Evolutionary conservation across 2,888 invertebrate genomes (phyloP).

Genomic region (Gnatocerus cornutus): DNA sequence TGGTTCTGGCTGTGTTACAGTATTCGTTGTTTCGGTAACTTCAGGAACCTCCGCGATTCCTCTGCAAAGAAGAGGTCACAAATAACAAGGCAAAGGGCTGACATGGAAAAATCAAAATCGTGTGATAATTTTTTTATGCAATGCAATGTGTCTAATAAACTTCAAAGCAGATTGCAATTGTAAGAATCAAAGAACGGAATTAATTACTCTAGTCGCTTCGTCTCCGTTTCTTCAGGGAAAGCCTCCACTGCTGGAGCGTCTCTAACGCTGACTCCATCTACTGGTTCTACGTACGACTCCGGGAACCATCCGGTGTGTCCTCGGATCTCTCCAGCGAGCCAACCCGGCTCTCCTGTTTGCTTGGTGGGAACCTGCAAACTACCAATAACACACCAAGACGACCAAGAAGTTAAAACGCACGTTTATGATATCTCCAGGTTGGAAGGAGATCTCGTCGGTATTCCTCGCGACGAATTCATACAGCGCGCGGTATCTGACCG

Average conservation of each 20-base stretch:
- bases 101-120: too few relatives aligned
- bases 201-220: slow-evolving; percentile 72
- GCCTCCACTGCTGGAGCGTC: slow-evolving; percentile 61
- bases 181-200: background rate
- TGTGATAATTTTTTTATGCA: too few relatives aligned
- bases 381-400: background rate
- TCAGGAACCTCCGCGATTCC: slow-evolving; percentile 85
- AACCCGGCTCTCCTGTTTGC: slow-evolving; percentile 96
- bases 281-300: slow-evolving; percentile 92
- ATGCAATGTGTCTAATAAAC: too few relatives aligned
- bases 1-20: slow-evolving; percentile 41
- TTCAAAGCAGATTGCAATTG: too few relatives aligned
- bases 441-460: slow-evolving; percentile 92
- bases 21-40: slow-evolving; percentile 59
- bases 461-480: slow-evolving; percentile 96
- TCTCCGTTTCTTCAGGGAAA: slow-evolving; percentile 59
- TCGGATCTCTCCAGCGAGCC: slow-evolving; percentile 93
- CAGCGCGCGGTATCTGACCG: slow-evolving; percentile 87
- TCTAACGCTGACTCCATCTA: slow-evolving; percentile 72
- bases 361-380: slow-evolving; percentile 82
- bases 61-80: slow-evolving; percentile 68
- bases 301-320: slow-evolving; percentile 98
- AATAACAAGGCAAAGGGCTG: background rate
- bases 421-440: slow-evolving; percentile 93
- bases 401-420: slow-evolving; percentile 70